These are phyloP conservation scores for Tyria jacobaeae DNA, from an alignment of 2,888 invertebrate species.

Conservation along the genomic window DNA sequence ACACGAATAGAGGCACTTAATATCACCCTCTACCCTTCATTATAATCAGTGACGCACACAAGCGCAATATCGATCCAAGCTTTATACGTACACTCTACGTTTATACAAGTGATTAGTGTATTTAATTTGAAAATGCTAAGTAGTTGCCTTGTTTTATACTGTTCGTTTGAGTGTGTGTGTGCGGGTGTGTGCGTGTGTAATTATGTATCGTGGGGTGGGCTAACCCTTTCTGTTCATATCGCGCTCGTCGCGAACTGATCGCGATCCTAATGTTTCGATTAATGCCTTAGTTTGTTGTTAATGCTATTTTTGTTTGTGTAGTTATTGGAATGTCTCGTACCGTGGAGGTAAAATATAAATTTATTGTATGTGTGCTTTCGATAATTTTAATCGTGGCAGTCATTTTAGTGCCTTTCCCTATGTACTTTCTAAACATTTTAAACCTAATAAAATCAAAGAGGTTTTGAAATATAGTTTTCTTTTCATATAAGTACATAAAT, in stretches of 20 bases:
- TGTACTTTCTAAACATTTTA: too few species aligned
- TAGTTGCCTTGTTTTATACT: conserved; percentile 83
- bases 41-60: conserved; percentile 84
- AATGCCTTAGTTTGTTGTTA: conserved; percentile 64
- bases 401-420: not conserved
- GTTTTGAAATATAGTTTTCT: too few species aligned
- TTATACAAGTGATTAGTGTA: conserved; percentile 86
- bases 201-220: conserved; percentile 73
- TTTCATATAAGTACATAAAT: too few species aligned
- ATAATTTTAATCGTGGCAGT: not conserved
- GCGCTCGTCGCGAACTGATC: conserved; percentile 72
- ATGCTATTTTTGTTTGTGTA: conserved; percentile 31
- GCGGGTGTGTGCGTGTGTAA: conserved; percentile 69
- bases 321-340: not conserved
- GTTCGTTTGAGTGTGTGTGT: conserved; percentile 65
- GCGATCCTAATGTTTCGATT: conserved; percentile 78
- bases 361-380: not conserved
- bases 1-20: conserved; percentile 84
- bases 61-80: conserved; percentile 77
- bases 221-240: conserved; percentile 78
- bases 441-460: too few species aligned
- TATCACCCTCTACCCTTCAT: conserved; percentile 85
- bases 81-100: conserved; percentile 72
- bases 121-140: conserved; percentile 87
- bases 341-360: not conserved